Conservation (phyloP, 2,888 invertebrate genomes). For the Dastarcus helophoroides region DNA sequence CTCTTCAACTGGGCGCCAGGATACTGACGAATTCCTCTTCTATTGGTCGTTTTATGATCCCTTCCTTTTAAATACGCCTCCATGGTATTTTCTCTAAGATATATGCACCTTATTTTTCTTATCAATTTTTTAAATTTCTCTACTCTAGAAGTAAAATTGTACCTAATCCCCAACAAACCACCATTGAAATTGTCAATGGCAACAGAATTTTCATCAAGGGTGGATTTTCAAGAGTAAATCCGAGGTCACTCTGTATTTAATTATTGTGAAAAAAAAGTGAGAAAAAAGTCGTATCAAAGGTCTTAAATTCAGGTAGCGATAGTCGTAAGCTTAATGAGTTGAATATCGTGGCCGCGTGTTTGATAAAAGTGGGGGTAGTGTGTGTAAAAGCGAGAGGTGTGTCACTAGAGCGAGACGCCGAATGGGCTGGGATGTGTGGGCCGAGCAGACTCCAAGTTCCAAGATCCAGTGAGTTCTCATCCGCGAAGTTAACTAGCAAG, state of each 20-base stretch:
- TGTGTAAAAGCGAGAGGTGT: conserved; percentile 25
- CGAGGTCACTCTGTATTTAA: too few species aligned
- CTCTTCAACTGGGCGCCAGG: conserved; percentile 35
- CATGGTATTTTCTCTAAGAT: too few species aligned
- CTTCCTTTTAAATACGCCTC: conserved; percentile 32
- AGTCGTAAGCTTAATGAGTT: conserved; percentile 34
- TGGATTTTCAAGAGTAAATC: too few species aligned
- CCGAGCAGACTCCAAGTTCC: conserved; percentile 48
- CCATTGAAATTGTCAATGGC: too few species aligned
- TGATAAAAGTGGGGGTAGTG: conserved; percentile 29
- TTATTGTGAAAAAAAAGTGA: too few species aligned
- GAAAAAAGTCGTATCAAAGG: too few species aligned
- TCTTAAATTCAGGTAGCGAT: conserved; percentile 37
- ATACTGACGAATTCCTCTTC: conserved; percentile 48
- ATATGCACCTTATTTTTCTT: too few species aligned
- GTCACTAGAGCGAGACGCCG: conserved; percentile 34
- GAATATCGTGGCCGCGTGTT: conserved; percentile 33
- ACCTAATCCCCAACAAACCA: too few species aligned
- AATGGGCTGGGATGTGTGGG: conserved; percentile 40
- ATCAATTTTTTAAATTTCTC: too few species aligned
- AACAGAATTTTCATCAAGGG: too few species aligned
- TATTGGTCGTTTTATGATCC: conserved; percentile 45
- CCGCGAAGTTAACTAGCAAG: conserved; percentile 52
- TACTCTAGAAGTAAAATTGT: too few species aligned
- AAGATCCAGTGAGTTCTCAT: conserved; percentile 43